phyloP scores from a whole-genome alignment of 53 echinoderm and acorn worm species.

The Mesocentrotus franciscanus region DNA sequence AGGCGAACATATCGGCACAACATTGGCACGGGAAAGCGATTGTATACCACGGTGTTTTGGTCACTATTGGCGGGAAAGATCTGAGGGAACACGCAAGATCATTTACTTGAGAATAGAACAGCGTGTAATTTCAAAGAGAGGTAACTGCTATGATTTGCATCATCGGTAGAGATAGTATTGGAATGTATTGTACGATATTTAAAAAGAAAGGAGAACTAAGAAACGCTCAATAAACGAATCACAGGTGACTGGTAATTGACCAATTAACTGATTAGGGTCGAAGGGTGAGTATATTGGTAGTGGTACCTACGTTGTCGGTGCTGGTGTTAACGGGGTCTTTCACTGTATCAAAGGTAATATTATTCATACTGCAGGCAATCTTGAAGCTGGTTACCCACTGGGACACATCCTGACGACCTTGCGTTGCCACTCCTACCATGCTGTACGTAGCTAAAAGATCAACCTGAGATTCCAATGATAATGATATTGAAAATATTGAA shows the following conservation, averaged over 20 bases:
- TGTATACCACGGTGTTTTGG: neutral
- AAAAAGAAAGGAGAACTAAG: no score
- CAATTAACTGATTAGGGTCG: no score
- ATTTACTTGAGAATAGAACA: no score
- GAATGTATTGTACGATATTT: no score
- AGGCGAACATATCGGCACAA: neutral
- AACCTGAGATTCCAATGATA: neutral
- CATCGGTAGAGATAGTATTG: no score
- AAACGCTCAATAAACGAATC: no score
- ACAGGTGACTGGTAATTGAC: no score
- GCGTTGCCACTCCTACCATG: neutral
- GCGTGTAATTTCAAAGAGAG: no score
- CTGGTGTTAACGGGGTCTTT: neutral
- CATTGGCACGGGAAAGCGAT: neutral
- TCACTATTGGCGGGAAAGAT: neutral
- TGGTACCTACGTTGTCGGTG: neutral
- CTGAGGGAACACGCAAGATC: neutral
- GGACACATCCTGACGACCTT: neutral
- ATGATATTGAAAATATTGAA: neutral
- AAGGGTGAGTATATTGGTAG: no score
- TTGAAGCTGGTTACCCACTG: neutral
- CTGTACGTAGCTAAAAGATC: neutral
- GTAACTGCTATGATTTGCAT: no score
- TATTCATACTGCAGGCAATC: neutral
- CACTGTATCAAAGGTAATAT: neutral